Evolutionary conservation across 1,140 invertebrate species (phyloP).

Genomic region (Nebria ingens): DNA sequence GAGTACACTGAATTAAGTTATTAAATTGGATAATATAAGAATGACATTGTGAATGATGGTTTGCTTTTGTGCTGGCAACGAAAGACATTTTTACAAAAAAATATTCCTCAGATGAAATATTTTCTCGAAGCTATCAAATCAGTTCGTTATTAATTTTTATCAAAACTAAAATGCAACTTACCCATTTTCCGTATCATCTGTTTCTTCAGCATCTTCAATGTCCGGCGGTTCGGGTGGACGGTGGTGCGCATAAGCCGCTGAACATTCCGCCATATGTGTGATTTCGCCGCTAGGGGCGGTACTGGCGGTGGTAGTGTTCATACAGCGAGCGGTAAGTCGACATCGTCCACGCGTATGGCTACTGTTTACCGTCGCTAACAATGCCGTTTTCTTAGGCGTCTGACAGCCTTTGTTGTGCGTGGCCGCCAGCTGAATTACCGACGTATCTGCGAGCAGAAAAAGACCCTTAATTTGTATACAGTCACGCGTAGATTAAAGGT

Average conservation of each 20-base stretch:
- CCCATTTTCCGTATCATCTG: conserved; percentile 34
- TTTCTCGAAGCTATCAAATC: no score
- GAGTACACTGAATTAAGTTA: not conserved
- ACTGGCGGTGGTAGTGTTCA: not conserved
- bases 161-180: no score
- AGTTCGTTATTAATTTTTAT: no score
- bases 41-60: not conserved
- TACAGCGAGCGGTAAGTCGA: conserved; percentile 18
- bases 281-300: not conserved
- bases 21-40: not conserved
- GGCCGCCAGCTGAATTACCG: conserved; percentile 27
- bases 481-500: no score
- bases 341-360: conserved; percentile 28
- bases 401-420: conserved; percentile 18
- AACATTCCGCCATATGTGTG: not conserved
- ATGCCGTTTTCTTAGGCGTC: conserved; percentile 27
- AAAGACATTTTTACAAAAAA: no score
- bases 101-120: no score
- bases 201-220: conserved; percentile 30
- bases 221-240: conserved; percentile 17
- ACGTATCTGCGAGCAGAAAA: conserved; percentile 18
- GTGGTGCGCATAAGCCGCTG: not conserved
- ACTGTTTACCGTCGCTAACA: conserved; percentile 30
- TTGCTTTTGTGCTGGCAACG: no score
- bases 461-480: not conserved